Evolutionary conservation across 2,113 vertebrate genomes (phyloP).

Genomic region (Cinclus cinclus): DNA sequence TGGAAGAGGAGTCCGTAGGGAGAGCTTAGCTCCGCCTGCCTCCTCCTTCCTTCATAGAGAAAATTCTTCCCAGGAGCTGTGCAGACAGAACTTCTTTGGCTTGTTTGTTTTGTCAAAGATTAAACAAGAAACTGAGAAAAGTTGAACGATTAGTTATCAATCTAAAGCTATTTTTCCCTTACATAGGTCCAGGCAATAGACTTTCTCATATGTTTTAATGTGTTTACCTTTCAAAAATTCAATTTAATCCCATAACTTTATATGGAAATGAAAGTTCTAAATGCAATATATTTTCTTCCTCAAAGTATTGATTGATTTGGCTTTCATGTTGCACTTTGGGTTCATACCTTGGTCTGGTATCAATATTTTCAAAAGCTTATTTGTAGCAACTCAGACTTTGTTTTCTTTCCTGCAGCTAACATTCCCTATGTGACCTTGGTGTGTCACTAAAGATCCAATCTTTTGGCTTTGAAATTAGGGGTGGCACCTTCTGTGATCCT

Average conservation of each 20-base stretch:
- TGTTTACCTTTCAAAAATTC: constrained; percentile 5
- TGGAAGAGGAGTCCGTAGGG: neutral
- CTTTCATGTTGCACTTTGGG: neutral
- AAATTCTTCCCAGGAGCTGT: neutral
- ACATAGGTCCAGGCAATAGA: neutral
- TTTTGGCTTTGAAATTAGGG: neutral
- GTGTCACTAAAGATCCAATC: neutral
- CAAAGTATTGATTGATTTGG: neutral
- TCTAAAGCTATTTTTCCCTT: neutral
- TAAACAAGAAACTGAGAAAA: neutral
- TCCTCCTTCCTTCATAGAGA: neutral
- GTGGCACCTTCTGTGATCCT: neutral
- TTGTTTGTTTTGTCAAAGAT: neutral
- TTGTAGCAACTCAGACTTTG: neutral
- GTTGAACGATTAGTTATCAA: neutral
- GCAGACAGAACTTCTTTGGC: neutral
- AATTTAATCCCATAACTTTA: neutral
- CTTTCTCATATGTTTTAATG: neutral
- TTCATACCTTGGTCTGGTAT: neutral
- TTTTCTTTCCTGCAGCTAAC: neutral
- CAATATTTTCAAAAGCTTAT: neutral
- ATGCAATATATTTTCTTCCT: neutral
- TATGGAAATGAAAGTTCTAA: neutral
- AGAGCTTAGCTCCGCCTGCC: neutral
- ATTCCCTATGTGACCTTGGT: neutral